Evolutionary conservation across 2,797 vertebrate species (phyloP), one percentile per base, ranked within the genome.

Genomic region (Numenius phaeopus): DNA sequence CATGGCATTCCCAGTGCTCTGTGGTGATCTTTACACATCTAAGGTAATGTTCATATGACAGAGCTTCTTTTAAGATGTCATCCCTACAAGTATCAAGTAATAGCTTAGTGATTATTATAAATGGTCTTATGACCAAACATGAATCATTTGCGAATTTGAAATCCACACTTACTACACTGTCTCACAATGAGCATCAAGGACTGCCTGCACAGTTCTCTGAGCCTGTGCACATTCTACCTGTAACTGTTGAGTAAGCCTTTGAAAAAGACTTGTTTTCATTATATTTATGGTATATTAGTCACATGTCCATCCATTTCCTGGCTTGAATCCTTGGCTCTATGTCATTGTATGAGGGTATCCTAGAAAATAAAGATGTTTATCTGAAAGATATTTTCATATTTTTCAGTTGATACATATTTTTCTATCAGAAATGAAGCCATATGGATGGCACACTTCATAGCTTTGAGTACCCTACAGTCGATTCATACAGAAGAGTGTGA

Each of bases 381-480:
- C 30, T 78, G 49, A 67, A 67, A 50, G 8, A n/a, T 22, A 67
- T 57, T 79, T 78, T 39, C 14, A 30, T 66, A 9, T 66, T 55
- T 88, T 88, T 85, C 18, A 23, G 5, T n/a, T 42, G 44, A 52
- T 21, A 24, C 12, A n/a, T 14, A 30, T 55, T 55, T 76, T 71
- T 85, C 10, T 37, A 8, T 37, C 26, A 67, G 26, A 77, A 85
- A 46, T 88, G 16, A 85, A 85, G 30, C 19, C 27, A 46, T 50
- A 29, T 30, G 44, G 9, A 50, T 75, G 16, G 5, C 20, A n/a
- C 4, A 10, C 8, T 46, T 15, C 54, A 89, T 73, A 37, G 34
- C 3, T 1, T 9, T n/a, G 14, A 17, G 5, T 55, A 32, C 66
- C n/a, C 19, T 50, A 21, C 6, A 20, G 18, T 46, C 2, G 2